A percentile compares a stretch with the other conserved stretches of the same genome.
These are phyloP conservation scores for Trissolcus brochymenae DNA, from an alignment of 2,888 invertebrate species.

Conservation along the genomic window DNA sequence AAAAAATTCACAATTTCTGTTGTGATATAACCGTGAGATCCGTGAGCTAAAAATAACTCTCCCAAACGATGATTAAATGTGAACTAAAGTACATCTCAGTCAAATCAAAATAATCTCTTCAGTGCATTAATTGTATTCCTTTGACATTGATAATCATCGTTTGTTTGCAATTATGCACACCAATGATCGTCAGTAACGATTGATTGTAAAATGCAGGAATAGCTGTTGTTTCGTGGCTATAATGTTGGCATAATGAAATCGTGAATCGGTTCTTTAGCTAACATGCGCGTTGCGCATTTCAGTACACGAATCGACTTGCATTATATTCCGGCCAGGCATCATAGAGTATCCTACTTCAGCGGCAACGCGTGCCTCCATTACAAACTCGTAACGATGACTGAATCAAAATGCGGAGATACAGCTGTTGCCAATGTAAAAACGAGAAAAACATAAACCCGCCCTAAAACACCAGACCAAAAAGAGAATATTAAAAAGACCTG, in stretches of 20 bases:
- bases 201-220: constrained; percentile 14
- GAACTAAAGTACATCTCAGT: too few species aligned
- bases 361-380: constrained; percentile 45
- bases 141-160: too few species aligned
- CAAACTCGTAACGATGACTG: constrained; percentile 38
- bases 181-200: constrained; percentile 16
- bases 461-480: constrained; percentile 10
- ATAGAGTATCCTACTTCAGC: constrained; percentile 34
- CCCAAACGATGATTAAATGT: too few species aligned
- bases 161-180: too few species aligned
- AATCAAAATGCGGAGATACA: constrained; percentile 44
- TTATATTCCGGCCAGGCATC: constrained; percentile 46
- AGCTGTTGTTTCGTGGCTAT: constrained; percentile 39
- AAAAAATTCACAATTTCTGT: too few species aligned
- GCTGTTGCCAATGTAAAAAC: constrained; percentile 1
- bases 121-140: too few species aligned
- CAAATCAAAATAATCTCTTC: too few species aligned
- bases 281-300: constrained; percentile 43
- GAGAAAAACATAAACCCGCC: constrained; percentile 13
- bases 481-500: constrained; percentile 1
- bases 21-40: too few species aligned
- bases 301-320: constrained; percentile 29
- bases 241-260: constrained; percentile 46
- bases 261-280: constrained; percentile 33
- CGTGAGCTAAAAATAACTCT: too few species aligned